Base-by-base conservation (phyloP, 2,797 vertebrate genomes). In the Sebastes cheni region DNA sequence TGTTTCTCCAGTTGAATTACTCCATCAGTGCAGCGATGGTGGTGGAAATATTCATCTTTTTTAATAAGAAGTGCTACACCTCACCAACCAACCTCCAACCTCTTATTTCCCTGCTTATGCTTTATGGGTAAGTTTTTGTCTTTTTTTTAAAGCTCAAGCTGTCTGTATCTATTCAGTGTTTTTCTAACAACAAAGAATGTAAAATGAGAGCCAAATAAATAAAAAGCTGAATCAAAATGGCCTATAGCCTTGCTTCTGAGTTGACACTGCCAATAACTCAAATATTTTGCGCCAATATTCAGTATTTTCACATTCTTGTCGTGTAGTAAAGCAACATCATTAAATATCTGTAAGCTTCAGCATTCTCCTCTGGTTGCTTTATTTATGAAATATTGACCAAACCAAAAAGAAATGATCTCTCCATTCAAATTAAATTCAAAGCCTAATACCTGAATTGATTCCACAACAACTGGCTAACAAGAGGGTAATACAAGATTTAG, bases 31-130 rank as follows among this genome's bases (percentile, higher is more conserved):
- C 95, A 23, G 94, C 90, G 0, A 89, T 99, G 94, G 97, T 99
- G 77, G 97, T 98, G 88, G 79, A 94, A 71, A 97, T 98, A 83
- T 99, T 99, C 29, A 32, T 95, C 29, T 96, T 91, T 36, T 99
- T 99, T 88, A 93, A 97, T 81, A 99, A 99, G 93, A 97, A 97
- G 92, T 98, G 97, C 6, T 99, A 97, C 66, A 95, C 97, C 1
- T 99, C 98, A 36, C 79, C 95, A 0, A 85, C 91, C 46, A 98
- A 97, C 65, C 95, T 99, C 59, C 96, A 97, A 10, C 97, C 96
- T 5, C 93, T 99, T 0, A 54, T 96, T 20, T 93, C 96, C 3
- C 91, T 99, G 83, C 96, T 99, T 8, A 89, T 95, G 89, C 90
- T 95, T 18, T 95, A 95, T 58, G 94, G 94, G 94, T 95, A 77